A percentile compares a stretch with the other conserved stretches of the same genome.
phyloP scores from a whole-genome alignment of 53 echinoderm and acorn worm species.

The Crossaster papposus region DNA sequence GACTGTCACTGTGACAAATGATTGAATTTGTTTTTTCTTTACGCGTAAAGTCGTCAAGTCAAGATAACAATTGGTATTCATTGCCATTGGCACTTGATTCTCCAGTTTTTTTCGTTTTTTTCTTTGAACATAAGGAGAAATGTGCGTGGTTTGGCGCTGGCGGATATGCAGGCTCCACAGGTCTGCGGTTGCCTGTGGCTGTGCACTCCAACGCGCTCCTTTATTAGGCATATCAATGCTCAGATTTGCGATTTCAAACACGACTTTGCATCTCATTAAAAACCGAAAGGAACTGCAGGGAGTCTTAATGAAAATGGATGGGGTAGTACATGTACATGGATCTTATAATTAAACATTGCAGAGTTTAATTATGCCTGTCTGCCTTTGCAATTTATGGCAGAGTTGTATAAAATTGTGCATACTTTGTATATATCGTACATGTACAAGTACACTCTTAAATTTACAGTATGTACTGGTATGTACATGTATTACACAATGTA shows the following conservation, averaged over 20 bases:
- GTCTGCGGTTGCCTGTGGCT: slow-evolving; percentile 24
- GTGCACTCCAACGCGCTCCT: background rate
- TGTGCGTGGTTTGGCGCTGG: background rate
- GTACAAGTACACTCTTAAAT: too few species aligned
- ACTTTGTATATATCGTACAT: too few species aligned
- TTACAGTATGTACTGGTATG: too few species aligned
- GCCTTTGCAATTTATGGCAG: background rate
- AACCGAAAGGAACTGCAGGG: background rate
- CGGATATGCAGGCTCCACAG: slow-evolving; percentile 25
- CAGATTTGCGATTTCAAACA: slow-evolving; percentile 31
- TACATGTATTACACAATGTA: too few species aligned
- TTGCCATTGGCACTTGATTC: background rate
- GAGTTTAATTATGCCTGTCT: background rate
- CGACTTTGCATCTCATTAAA: slow-evolving; percentile 46
- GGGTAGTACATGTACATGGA: background rate
- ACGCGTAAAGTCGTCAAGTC: background rate
- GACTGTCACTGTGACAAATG: too few species aligned
- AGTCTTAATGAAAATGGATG: background rate
- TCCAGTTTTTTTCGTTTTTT: background rate
- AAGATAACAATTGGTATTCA: background rate
- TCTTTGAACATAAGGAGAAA: background rate
- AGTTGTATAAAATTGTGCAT: too few species aligned
- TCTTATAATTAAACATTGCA: background rate
- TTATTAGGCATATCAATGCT: slow-evolving; percentile 12
- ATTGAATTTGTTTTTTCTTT: background rate